These are phyloP conservation scores for Amphipoea lucens DNA, from an alignment of 2,888 invertebrate species.

Conservation along the genomic window DNA sequence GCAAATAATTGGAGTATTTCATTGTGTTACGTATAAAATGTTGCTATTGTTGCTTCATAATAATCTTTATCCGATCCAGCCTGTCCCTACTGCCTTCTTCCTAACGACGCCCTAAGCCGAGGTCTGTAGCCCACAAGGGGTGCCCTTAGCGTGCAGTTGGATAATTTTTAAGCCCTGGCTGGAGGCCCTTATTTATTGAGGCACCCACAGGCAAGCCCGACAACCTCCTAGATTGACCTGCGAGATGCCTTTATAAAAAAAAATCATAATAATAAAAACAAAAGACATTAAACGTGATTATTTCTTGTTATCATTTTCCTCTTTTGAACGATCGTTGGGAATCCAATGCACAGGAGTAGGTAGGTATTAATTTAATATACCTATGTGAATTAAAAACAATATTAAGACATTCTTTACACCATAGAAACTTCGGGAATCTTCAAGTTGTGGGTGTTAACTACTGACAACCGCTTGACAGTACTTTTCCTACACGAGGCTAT, in stretches of 20 bases:
- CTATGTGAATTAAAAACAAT: not conserved
- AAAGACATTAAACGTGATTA: not conserved
- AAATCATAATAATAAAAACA: not conserved
- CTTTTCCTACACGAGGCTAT: constrained; percentile 21
- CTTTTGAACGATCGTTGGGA: not conserved
- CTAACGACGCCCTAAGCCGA: not conserved
- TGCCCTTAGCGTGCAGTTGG: not conserved
- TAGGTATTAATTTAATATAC: not conserved
- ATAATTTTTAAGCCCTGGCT: not conserved
- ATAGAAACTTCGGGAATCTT: constrained; percentile 24
- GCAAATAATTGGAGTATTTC: not conserved
- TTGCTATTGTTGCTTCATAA: not conserved
- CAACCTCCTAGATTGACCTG: not conserved
- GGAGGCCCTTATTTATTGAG: not conserved
- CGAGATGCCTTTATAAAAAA: not conserved
- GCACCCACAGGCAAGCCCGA: not conserved
- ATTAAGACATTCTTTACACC: not conserved
- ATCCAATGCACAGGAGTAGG: too few relatives aligned
- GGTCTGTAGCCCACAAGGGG: too few relatives aligned
- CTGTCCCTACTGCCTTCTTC: not conserved
- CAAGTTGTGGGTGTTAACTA: not conserved
- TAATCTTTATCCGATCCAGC: not conserved
- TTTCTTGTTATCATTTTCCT: too few relatives aligned
- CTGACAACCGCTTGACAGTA: constrained; percentile 8
- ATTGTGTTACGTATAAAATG: not conserved